Conservation (phyloP, 2,797 vertebrate species). For the Alectoris magna region DNA sequence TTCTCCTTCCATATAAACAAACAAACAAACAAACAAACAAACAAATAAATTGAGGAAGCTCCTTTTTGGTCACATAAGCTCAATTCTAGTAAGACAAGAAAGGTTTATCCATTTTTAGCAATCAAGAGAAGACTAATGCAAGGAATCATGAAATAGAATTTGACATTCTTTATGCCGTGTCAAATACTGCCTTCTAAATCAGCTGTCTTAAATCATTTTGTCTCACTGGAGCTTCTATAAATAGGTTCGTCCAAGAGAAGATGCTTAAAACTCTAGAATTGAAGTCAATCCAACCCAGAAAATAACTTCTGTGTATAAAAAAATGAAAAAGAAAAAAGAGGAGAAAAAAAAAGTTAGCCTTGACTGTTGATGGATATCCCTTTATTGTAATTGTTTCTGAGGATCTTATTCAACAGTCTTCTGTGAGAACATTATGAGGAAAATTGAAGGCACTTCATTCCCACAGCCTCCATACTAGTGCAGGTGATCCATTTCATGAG, state of each 20-base stretch:
- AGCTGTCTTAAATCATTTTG: background rate
- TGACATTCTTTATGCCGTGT: background rate
- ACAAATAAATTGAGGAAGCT: background rate
- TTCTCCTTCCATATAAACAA: background rate
- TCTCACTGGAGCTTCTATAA: background rate
- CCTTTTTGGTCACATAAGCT: background rate
- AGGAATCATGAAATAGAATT: background rate
- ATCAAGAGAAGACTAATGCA: background rate
- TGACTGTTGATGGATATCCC: slow-evolving; percentile 42
- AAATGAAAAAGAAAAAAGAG: background rate
- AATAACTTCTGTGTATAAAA: background rate
- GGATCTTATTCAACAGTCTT: slow-evolving; percentile 4
- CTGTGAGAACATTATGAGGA: background rate
- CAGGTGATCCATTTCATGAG: slow-evolving; percentile 28
- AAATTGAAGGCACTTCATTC: slow-evolving; percentile 34
- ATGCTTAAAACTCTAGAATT: background rate
- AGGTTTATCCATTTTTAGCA: background rate
- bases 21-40: background rate
- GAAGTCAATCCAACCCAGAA: background rate
- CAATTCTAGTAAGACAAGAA: background rate
- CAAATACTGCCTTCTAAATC: background rate
- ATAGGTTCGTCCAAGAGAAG: background rate
- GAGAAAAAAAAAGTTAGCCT: background rate
- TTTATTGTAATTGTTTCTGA: slow-evolving; percentile 45
- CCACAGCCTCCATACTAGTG: background rate